A percentile compares a stretch with the other conserved stretches of the same genome.
phyloP scores from a whole-genome alignment of 2,113 vertebrate genomes.

The Egretta garzetta region DNA sequence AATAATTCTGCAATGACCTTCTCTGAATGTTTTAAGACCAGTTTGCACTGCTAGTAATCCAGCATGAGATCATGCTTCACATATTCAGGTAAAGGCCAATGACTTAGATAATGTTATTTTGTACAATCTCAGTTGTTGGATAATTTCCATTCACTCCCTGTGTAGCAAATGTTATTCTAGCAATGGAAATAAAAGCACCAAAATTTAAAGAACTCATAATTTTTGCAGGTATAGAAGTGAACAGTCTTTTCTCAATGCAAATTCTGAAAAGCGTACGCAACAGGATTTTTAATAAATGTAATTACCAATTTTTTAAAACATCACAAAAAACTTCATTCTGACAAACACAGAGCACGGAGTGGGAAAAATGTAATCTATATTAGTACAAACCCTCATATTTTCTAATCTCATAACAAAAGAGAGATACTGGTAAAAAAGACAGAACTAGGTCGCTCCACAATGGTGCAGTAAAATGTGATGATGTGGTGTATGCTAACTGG shows the following conservation, averaged over 20 bases:
- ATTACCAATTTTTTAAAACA: slow-evolving; percentile 16
- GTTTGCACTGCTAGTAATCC: not conserved
- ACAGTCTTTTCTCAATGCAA: not conserved
- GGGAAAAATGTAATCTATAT: slow-evolving; percentile 46
- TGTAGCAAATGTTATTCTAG: not conserved
- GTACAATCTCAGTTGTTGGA: not conserved
- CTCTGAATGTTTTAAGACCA: not conserved
- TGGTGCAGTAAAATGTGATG: not conserved
- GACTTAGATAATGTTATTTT: not conserved
- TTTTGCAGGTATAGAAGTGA: not conserved
- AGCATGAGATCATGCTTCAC: not conserved
- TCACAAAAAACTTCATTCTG: slow-evolving; percentile 20
- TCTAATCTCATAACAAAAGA: not conserved
- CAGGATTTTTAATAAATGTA: slow-evolving; percentile 25
- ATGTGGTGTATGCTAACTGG: not conserved
- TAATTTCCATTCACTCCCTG: not conserved
- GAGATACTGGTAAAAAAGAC: not conserved
- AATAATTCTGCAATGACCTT: not conserved
- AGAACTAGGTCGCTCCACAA: slow-evolving; percentile 53
- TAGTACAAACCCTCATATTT: not conserved
- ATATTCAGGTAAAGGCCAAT: not conserved
- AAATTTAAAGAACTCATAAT: not conserved
- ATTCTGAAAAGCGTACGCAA: not conserved
- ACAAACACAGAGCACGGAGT: not conserved
- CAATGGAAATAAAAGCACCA: not conserved